A percentile compares a stretch with the other conserved stretches of the same genome.
Evolutionary conservation across 2,113 vertebrate genomes (phyloP).

Genomic region (Cheilinus undulatus): DNA sequence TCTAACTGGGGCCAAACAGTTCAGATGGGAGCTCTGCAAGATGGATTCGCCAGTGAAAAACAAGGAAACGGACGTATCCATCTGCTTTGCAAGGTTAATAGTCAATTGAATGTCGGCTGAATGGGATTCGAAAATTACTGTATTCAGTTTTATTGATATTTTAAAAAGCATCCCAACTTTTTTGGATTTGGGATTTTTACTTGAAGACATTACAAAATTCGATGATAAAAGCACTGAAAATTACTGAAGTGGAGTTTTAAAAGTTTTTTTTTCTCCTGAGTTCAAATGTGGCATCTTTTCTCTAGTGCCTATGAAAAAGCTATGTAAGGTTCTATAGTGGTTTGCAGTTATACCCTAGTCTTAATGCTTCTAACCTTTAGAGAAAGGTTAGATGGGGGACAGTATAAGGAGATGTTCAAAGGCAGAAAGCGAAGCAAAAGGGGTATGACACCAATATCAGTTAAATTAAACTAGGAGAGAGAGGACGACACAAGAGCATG

Average conservation of each 20-base stretch:
- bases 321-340: conserved; percentile 11
- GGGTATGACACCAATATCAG: conserved; percentile 25
- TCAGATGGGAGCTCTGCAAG: no score
- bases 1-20: no score
- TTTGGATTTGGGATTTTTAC: no score
- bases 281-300: conserved; percentile 3
- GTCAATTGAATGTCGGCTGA: no score
- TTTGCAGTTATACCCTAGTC: conserved; percentile 3
- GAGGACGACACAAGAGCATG: conserved; percentile 1
- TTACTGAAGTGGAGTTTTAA: background rate
- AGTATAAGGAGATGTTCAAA: background rate
- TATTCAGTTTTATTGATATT: no score
- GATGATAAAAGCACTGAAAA: no score
- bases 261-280: background rate
- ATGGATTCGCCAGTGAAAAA: no score
- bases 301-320: conserved; percentile 17
- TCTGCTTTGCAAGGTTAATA: no score
- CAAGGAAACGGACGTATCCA: no score
- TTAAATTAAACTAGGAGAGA: conserved; percentile 42
- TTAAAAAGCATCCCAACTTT: no score
- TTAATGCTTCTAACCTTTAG: conserved; percentile 36
- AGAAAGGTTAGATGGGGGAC: conserved; percentile 34
- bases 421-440: conserved; percentile 1
- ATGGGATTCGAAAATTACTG: no score
- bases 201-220: no score